Conservation (phyloP, 1,140 invertebrate species). For the Macrobrachium rosenbergii region DNA sequence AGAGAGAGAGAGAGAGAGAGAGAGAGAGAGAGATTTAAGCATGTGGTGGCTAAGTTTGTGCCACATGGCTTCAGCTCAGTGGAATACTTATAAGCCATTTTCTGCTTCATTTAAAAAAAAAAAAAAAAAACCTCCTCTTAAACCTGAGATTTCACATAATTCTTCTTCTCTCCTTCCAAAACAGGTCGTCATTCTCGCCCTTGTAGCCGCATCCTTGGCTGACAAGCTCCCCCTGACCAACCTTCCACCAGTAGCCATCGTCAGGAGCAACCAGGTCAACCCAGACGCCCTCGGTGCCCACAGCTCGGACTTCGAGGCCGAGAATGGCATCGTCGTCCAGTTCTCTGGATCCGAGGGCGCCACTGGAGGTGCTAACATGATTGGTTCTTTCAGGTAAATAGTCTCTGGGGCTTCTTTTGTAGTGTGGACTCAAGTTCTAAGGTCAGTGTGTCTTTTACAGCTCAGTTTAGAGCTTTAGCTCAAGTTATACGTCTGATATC, state of each 20-base stretch:
- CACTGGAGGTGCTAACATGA: neutral
- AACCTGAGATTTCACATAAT: neutral
- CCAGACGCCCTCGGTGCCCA: slow-evolving; percentile 7
- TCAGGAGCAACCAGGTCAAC: slow-evolving; percentile 12
- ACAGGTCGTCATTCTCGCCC: neutral
- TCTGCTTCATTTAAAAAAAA: too few relatives aligned
- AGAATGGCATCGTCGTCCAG: slow-evolving; percentile 22
- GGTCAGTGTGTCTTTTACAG: too few relatives aligned
- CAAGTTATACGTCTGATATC: too few relatives aligned
- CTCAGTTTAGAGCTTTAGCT: too few relatives aligned
- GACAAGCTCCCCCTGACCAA: slow-evolving; percentile 1
- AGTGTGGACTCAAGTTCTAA: too few relatives aligned
- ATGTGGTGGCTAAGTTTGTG: too few relatives aligned
- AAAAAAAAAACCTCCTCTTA: too few relatives aligned
- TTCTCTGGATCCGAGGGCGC: slow-evolving; percentile 7
- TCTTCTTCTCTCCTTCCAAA: neutral
- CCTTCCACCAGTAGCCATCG: neutral
- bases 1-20: too few relatives aligned
- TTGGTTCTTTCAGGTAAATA: slow-evolving; percentile 7
- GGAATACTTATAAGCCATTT: too few relatives aligned
- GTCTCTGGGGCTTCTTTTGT: too few relatives aligned
- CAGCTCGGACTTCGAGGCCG: slow-evolving; percentile 24
- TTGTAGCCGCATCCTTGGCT: neutral
- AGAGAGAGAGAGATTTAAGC: too few relatives aligned
- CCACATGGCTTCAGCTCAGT: too few relatives aligned